Evolutionary conservation across 2,797 vertebrate species (phyloP), one percentile per base, ranked within the genome.

Genomic region (Malacoraja senta): DNA sequence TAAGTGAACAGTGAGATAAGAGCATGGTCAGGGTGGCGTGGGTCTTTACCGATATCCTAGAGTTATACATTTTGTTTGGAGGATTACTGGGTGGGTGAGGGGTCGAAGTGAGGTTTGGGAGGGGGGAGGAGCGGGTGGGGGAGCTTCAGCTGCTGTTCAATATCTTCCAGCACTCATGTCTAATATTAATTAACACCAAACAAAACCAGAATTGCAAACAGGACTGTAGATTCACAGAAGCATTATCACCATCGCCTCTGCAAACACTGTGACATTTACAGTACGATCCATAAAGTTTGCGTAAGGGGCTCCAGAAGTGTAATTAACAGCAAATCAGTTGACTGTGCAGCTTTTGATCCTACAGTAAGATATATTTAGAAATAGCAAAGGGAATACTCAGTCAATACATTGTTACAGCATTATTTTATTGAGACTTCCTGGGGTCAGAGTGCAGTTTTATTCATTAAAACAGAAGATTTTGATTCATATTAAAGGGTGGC

Each of bases 221-320:
- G 38, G 15, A 29, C 38, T 8, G 26, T 44, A 29, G 90, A 92
- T 92, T 92, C 72, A 29, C 90, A 92, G 90, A 84, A 76, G 38
- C 10, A 58, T 74, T 58, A 72, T 19, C 35, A 13, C 65, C 68
- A 91, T 72, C 68, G 58, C 38, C 15, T 29, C 71, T 53, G 15
- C 19, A 91, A 91, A 91, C 90, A 91, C 26, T 74, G 68, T 74
- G 90, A 91, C 90, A 92, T 53, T 92, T 76, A 92, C 44, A 53
- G 44, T 53, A 53, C 53, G 71, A 92, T 92, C 71, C 21, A 92
- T 76, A 29, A 92, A 92, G n/a, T 76, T 21, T 35, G n/a, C 9
- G 15, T 53, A 53, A 58, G 71, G 71, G 24, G 71, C 19, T 74
- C 24, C 90, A 53, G 38, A 17, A n/a, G 38, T 58, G 71, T 92